Evolutionary conservation across 2,113 vertebrate genomes (phyloP).

Genomic region (Poicephalus meyeri): DNA sequence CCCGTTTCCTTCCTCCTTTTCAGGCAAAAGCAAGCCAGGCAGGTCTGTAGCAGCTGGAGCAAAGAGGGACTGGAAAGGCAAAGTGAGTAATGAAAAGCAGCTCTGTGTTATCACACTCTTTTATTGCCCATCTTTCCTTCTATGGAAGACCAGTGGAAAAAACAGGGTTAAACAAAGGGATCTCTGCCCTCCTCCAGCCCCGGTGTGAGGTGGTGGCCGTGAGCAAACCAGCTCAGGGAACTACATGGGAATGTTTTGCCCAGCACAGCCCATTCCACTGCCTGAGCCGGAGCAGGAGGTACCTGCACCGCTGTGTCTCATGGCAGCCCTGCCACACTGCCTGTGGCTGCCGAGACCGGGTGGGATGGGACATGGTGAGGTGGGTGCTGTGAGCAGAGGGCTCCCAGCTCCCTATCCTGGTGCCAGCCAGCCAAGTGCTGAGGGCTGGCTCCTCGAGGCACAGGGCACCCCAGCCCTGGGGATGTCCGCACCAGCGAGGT

Average conservation of each 20-base stretch:
- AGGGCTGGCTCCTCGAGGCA: not conserved
- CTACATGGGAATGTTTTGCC: not conserved
- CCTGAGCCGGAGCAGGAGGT: not conserved
- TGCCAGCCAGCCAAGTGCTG: accelerated
- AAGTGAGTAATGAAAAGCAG: not conserved
- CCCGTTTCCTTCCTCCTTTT: not conserved
- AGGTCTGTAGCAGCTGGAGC: not conserved
- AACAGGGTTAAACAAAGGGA: not conserved
- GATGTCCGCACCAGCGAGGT: not conserved
- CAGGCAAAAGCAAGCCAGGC: not conserved
- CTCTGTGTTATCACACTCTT: not conserved
- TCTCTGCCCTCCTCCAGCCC: not conserved
- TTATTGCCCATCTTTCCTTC: not conserved
- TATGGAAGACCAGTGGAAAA: not conserved
- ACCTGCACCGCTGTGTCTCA: accelerated
- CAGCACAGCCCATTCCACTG: not conserved
- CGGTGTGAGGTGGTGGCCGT: accelerated
- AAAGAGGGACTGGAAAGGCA: not conserved
- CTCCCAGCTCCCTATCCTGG: not conserved
- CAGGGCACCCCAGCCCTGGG: too few species aligned
- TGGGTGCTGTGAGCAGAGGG: accelerated
- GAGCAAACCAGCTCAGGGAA: not conserved
- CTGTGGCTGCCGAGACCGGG: not conserved
- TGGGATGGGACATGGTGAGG: not conserved
- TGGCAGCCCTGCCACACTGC: not conserved